A percentile compares a stretch with the other conserved stretches of the same genome.
Evolutionary conservation across 2,888 invertebrate genomes (phyloP).

Genomic region (Germaria angustata): DNA sequence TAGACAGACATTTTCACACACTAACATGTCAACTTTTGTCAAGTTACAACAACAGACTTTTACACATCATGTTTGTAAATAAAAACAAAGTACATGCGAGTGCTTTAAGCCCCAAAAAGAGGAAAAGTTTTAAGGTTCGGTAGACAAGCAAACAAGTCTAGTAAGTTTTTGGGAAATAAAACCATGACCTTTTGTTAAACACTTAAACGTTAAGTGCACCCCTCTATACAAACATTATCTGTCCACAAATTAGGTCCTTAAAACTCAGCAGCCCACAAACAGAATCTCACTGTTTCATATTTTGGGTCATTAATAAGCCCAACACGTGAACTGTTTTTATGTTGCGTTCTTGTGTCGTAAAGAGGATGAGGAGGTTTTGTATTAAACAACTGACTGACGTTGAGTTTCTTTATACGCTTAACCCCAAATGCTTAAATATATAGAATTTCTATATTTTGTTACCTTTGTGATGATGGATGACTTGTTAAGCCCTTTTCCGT

Average conservation of each 20-base stretch:
- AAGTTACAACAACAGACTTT: slow-evolving; percentile 34
- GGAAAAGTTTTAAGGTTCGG: slow-evolving; percentile 16
- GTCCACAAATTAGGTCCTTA: slow-evolving; percentile 66
- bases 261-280: slow-evolving; percentile 72
- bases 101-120: background rate
- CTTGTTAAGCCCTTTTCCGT: slow-evolving; percentile 52
- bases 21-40: slow-evolving; percentile 45
- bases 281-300: slow-evolving; percentile 70
- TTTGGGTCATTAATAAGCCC: slow-evolving; percentile 76
- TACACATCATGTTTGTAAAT: slow-evolving; percentile 17
- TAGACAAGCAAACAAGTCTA: slow-evolving; percentile 76
- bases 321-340: slow-evolving; percentile 55
- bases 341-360: background rate
- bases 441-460: slow-evolving; percentile 38
- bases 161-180: slow-evolving; percentile 73
- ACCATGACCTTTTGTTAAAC: slow-evolving; percentile 67
- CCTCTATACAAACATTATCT: background rate
- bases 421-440: slow-evolving; percentile 37
- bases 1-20: slow-evolving; percentile 61
- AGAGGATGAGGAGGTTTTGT: background rate
- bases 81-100: slow-evolving; percentile 13
- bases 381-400: slow-evolving; percentile 2
- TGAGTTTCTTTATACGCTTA: slow-evolving; percentile 35
- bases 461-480: slow-evolving; percentile 66
- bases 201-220: slow-evolving; percentile 35